Percentiles rank a stretch among this genome's conserved stretches.
Evolutionary conservation across 2,113 vertebrate genomes (phyloP).

Genomic region (Danionella cerebrum): DNA sequence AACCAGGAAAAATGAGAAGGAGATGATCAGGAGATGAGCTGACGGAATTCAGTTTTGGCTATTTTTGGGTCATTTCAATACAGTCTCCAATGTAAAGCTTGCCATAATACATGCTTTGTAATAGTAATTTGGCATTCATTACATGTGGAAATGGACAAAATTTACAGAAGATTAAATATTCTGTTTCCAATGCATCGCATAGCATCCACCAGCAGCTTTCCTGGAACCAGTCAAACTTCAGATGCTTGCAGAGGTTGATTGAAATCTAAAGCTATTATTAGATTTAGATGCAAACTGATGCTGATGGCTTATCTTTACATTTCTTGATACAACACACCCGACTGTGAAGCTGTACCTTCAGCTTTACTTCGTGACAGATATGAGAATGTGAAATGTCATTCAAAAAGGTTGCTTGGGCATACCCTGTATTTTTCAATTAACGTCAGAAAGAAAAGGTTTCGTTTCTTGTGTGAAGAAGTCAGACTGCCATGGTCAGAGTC

Average conservation of each 20-base stretch:
- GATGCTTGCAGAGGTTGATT: slow-evolving; percentile 22
- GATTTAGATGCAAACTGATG: slow-evolving; percentile 6
- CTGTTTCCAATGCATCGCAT: not conserved
- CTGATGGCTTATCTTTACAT: slow-evolving; percentile 14
- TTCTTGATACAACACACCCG: slow-evolving; percentile 1
- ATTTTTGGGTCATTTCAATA: too few relatives aligned
- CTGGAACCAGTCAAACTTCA: not conserved
- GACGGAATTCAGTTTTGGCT: too few relatives aligned
- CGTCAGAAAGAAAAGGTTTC: not conserved
- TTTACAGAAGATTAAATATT: not conserved
- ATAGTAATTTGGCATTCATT: too few relatives aligned
- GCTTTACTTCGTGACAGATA: not conserved
- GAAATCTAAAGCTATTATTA: slow-evolving; percentile 29
- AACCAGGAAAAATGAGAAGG: too few relatives aligned
- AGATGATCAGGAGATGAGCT: too few relatives aligned
- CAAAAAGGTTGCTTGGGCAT: not conserved
- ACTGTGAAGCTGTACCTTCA: slow-evolving; percentile 21
- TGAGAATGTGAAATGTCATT: not conserved
- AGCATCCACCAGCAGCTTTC: slow-evolving; percentile 9
- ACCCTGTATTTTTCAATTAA: slow-evolving; percentile 2
- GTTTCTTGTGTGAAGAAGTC: not conserved
- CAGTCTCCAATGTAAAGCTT: too few relatives aligned
- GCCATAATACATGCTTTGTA: too few relatives aligned
- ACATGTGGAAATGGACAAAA: too few relatives aligned
- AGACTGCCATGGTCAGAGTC: not conserved